Base-by-base conservation (phyloP, 2,888 invertebrate genomes). In the Apoda limacodes region DNA sequence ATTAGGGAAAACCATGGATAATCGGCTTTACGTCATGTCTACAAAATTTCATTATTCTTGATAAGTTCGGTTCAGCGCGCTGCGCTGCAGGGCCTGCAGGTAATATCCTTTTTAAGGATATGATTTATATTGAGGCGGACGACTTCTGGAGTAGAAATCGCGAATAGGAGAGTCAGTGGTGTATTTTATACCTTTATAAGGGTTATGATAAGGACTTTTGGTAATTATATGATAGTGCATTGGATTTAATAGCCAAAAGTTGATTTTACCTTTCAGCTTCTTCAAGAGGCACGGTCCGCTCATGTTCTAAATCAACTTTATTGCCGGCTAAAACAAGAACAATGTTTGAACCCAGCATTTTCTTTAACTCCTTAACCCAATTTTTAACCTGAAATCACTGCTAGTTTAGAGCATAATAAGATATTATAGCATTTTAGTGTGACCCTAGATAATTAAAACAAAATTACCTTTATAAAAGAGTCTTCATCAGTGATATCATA, bases 401-500 rank as follows among this genome's bases (percentile, higher is more conserved):
- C 17, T 17, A 7, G 17, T 17, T 5, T 7, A 17, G n/a, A n/a
- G n/a, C n/a, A n/a, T n/a, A 17, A 5, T 7, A 17, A 6, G 17
- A 7, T 5, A 17, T 7, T 26, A 17, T 15, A 25, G 14, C 14
- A 12, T 17, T 20, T 21, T 27, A 14, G 11, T 11, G n/a, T 15
- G 19, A 13, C 3, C n/a, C 6, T 25, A 4, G 14, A 25, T 2
- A 25, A 25, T 25, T 25, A 15, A 19, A 27, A 14, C n/a, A 17
- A 13, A 13, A 5, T 50, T 69, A 91, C 97, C 85, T 95, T 97
- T 59, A 89, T 89, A 74, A 98, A 98, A 1, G 97, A 96, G 60
- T 95, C 93, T 69, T 93, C 90, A 80, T 98, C 97, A 9, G 98
- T 98, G 39, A 99, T 95, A 64, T 99, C 98, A 69, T 98, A 98